Base-by-base conservation (phyloP, 2,113 vertebrate genomes). In the Sitta europaea region DNA sequence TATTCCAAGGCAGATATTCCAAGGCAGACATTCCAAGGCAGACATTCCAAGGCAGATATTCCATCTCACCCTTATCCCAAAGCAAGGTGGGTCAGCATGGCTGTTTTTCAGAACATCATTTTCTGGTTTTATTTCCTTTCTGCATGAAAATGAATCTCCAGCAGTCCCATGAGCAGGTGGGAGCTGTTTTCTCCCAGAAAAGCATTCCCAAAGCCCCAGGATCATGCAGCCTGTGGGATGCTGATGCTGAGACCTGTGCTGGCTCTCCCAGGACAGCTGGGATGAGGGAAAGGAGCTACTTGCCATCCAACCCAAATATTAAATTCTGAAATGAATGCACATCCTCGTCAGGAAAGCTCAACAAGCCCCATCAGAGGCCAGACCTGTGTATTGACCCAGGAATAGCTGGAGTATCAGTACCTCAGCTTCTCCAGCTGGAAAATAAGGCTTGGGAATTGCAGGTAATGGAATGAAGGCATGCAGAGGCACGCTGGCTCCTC, bases 401-500 rank as follows among this genome's bases (percentile, higher is more conserved):
- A 84, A 61, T 3, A 11, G 20, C 31, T 80, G 0, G 0, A 23
- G 28, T 11, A n/a, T 63, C 6, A 0, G 9, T 89, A 75, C 54
- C 75, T 82, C 71, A 16, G 75, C 65, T 74, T 94, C 40, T 53
- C 59, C 45, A 59, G 1, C 8, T 58, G 73, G 58, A 63, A 81
- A 76, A 53, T 1, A 11, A 88, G 9, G 43, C 9, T 47, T 35
- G 35, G 54, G 58, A 53, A 35, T 23, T 16, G 25, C 2, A 6
- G n/a, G 15, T 12, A 8, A 67, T 15, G 48, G 9, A 38, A 21
- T 31, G 45, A 42, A 45, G 0, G 4, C 5, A 9, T 4, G 35
- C 54, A 45, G 66, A 70, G 72, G 24, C n/a, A 62, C 0, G 0
- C 40, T 35, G 51, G n/a, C 53, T 11, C n/a, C 47, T 71, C 79